Evolutionary conservation across 2,797 vertebrate genomes (phyloP).

Genomic region (Merluccius polli): DNA sequence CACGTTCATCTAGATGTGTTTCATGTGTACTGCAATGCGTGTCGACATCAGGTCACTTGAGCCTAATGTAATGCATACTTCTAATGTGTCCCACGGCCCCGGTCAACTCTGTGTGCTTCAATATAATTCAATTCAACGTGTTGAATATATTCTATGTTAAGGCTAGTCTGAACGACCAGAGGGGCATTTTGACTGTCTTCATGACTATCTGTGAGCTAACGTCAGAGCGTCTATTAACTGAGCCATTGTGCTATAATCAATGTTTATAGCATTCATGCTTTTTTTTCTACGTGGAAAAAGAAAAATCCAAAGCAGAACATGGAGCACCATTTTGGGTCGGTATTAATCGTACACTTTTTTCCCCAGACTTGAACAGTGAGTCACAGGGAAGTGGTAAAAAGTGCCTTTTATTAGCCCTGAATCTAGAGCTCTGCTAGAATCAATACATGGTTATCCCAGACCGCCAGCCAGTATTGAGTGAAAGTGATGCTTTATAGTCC

Average conservation of each 20-base stretch:
- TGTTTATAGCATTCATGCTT: too few species aligned
- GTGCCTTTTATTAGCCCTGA: neutral
- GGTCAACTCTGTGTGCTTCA: neutral
- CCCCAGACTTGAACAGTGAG: slow-evolving; percentile 4
- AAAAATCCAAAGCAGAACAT: neutral
- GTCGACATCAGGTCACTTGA: neutral
- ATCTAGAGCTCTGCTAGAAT: neutral
- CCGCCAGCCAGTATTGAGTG: slow-evolving; percentile 7
- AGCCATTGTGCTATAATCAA: neutral
- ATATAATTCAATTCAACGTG: neutral
- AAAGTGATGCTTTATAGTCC: slow-evolving; percentile 3
- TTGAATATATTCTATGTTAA: neutral
- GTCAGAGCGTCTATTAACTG: neutral
- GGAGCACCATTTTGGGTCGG: neutral
- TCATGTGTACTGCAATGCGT: neutral
- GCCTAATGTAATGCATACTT: neutral
- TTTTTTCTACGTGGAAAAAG: neutral
- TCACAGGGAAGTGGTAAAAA: slow-evolving; percentile 7
- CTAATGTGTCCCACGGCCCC: neutral
- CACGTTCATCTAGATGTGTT: neutral
- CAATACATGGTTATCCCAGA: slow-evolving; percentile 17
- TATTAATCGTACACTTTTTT: neutral
- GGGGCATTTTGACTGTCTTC: neutral
- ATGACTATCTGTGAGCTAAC: neutral
- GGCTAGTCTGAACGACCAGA: neutral